phyloP scores from a whole-genome alignment of 2,113 vertebrate genomes.

The Condylura cristata region DNA sequence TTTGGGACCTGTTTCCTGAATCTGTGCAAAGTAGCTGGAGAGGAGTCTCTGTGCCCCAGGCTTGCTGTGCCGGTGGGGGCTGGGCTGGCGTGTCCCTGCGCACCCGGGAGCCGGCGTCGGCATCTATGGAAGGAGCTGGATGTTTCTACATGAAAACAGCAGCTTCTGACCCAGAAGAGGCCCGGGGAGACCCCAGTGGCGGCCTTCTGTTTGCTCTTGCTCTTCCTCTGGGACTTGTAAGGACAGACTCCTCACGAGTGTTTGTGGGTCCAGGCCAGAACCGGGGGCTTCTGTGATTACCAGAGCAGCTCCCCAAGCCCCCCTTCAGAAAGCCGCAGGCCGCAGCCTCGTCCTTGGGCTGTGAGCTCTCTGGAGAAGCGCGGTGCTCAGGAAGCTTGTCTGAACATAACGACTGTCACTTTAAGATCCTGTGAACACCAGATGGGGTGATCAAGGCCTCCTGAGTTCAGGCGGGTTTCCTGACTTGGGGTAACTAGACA shows the following conservation, averaged over 20 bases:
- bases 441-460: conserved; percentile 76
- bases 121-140: not conserved
- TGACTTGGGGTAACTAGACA: conserved; percentile 81
- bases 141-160: not conserved
- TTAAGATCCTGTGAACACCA: conserved; percentile 76
- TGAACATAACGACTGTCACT: conserved; percentile 71
- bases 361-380: conserved; percentile 64
- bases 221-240: not conserved
- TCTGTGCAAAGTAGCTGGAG: conserved; percentile 84
- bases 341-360: not conserved
- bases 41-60: not conserved
- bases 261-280: fast-evolving
- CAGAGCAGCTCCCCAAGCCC: fast-evolving
- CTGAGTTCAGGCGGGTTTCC: conserved; percentile 70
- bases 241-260: no score
- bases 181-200: not conserved
- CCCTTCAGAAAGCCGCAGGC: fast-evolving
- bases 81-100: not conserved
- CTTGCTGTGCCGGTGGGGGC: conserved; percentile 43
- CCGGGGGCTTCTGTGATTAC: no score
- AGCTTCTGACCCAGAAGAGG: not conserved
- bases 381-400: conserved; percentile 73
- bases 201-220: not conserved
- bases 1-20: conserved; percentile 85
- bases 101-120: fast-evolving